phyloP scores from a whole-genome alignment of 1,140 invertebrate species.

The Muscidifurax raptorellus region DNA sequence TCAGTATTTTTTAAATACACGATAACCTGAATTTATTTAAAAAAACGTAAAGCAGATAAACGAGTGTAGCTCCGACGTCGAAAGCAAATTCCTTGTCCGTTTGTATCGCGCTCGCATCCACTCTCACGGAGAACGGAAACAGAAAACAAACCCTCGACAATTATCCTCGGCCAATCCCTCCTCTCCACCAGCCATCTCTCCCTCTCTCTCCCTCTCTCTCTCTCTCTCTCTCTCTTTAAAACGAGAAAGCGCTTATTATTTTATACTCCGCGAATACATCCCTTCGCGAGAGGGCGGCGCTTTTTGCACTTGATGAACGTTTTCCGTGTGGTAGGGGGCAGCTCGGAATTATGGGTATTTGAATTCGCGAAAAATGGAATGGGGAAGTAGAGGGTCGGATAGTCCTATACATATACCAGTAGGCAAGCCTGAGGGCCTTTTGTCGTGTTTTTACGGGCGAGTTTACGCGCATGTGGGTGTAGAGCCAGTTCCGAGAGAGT shows the following conservation, averaged over 20 bases:
- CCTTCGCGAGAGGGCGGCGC: neutral
- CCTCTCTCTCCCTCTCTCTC: neutral
- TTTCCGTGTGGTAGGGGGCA: neutral
- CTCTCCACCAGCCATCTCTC: neutral
- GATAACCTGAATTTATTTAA: too few species aligned
- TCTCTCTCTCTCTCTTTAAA: neutral
- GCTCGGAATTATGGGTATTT: conserved; percentile 10
- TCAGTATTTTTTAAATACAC: too few species aligned
- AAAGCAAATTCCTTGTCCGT: neutral
- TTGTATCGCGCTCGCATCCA: neutral
- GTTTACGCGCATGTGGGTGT: neutral
- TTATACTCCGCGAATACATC: neutral
- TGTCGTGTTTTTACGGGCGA: conserved; percentile 24
- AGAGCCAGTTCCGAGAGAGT: neutral
- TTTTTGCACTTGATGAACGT: conserved; percentile 25
- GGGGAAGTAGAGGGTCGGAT: neutral
- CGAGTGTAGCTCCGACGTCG: neutral
- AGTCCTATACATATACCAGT: neutral
- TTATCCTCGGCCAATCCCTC: conserved; percentile 31
- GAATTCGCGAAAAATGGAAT: neutral
- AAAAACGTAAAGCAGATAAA: neutral
- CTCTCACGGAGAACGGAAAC: neutral
- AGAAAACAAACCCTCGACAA: conserved; percentile 10
- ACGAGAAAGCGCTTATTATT: conserved; percentile 4
- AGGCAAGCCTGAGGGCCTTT: neutral